Base-by-base conservation (phyloP, 2,113 vertebrate species). In the Caretta caretta region DNA sequence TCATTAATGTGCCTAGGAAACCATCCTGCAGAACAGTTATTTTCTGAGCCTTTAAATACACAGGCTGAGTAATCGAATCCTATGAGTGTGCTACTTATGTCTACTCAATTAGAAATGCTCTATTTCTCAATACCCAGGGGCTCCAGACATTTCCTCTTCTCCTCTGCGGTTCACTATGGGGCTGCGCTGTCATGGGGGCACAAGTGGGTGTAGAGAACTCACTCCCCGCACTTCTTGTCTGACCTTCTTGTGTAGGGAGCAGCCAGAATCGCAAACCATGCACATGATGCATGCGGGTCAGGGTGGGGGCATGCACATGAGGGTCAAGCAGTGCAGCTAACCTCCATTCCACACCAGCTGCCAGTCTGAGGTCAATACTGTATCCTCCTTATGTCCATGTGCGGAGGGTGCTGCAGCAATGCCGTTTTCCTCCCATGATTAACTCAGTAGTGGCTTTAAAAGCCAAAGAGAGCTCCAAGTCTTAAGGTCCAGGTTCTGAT, bases 21-120 rank as follows among this genome's bases (percentile, higher is more conserved):
- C 0, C 62, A 84, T 79, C 38, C 22, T 16, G 31, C 69, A 78
- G 83, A 81, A 42, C 83, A 92, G 91, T 95, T 97, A 94, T 98
- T 98, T 98, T 92, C 96, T 0, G 4, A 96, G 82, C 79, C 96
- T 92, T 88, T 97, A 95, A 97, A 94, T 95, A 97, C 87, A 94
- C 88, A 96, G 56, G 69, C 83, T 92, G 84, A 86, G 88, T 83
- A 94, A 92, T 20, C 81, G 87, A 59, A 49, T 92, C 65, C 88
- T 91, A 62, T 95, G 93, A 88, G 86, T 83, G 85, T 0, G 0
- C 80, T 90, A 49, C 86, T 79, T 11, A 11, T 90, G 35, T 50
- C 8, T 87, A 90, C 17, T 10, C 3, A 13, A 79, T 86, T 80
- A 94, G 84, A 84, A 94, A 84, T 84, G 85, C 8, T n/a, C 83